phyloP scores from a whole-genome alignment of 2,888 invertebrate species.

The Sceliomorpha sp. region DNA sequence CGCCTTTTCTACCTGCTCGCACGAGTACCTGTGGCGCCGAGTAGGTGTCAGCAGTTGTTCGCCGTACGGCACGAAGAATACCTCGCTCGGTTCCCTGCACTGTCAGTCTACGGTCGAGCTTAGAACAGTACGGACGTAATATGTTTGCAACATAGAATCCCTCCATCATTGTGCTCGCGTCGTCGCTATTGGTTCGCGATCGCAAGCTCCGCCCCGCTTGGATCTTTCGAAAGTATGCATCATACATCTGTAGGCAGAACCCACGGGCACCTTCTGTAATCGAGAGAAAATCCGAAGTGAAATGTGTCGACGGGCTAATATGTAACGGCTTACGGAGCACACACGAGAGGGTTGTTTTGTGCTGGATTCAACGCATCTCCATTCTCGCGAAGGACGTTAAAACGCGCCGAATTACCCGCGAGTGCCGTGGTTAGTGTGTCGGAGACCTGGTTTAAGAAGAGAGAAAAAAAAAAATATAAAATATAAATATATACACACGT shows the following conservation, averaged over 20 bases:
- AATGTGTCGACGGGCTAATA: conserved; percentile 72
- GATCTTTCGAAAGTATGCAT: conserved; percentile 77
- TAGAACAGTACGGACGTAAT: too few species aligned
- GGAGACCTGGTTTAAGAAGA: conserved; percentile 52
- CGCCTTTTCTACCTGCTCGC: too few species aligned
- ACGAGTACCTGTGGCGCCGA: too few species aligned
- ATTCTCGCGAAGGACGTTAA: conserved; percentile 4
- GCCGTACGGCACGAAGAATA: too few species aligned
- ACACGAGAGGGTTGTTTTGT: conserved; percentile 46
- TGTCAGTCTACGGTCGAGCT: too few species aligned
- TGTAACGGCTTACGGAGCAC: conserved; percentile 65
- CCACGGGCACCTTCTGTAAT: conserved; percentile 69
- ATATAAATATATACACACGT: conserved; percentile 1
- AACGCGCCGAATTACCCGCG: conserved; percentile 21
- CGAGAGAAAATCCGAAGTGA: conserved; percentile 72
- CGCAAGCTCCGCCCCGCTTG: conserved; percentile 74
- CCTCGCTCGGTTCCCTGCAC: too few species aligned
- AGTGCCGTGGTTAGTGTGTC: conserved; percentile 54
- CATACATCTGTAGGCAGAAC: conserved; percentile 74
- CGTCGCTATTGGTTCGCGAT: conserved; percentile 28
- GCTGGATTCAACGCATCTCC: conserved; percentile 16
- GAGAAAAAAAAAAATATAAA: too few species aligned
- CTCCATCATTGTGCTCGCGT: conserved; percentile 19
- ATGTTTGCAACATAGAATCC: too few species aligned
- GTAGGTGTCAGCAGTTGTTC: too few species aligned